These are phyloP conservation scores for Microplitis deprimator DNA, from an alignment of 2,888 invertebrate genomes.

Conservation along the genomic window DNA sequence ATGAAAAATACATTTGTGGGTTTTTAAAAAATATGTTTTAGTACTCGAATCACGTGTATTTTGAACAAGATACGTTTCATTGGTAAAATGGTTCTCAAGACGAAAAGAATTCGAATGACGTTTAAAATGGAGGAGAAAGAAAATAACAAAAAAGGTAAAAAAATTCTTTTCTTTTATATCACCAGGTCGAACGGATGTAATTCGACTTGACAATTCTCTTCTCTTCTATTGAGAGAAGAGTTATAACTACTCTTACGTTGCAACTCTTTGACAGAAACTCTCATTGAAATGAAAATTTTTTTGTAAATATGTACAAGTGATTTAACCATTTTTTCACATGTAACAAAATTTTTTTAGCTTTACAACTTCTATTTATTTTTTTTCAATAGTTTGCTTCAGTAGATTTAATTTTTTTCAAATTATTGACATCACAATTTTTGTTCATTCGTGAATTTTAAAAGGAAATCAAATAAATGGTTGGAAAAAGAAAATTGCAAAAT, in stretches of 20 bases:
- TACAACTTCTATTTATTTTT: too few species aligned
- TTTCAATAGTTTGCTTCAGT: too few species aligned
- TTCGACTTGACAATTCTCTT: slow-evolving; percentile 27
- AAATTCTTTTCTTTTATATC: slow-evolving; percentile 32
- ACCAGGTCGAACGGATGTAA: slow-evolving; percentile 32
- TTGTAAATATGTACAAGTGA: too few species aligned
- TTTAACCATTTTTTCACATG: too few species aligned
- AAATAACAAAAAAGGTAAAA: slow-evolving; percentile 1
- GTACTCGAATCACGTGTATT: slow-evolving; percentile 1
- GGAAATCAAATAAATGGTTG: too few species aligned
- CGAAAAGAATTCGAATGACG: slow-evolving; percentile 34
- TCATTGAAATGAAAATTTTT: neutral
- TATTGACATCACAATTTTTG: too few species aligned
- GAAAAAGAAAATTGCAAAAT: too few species aligned
- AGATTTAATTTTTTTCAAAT: too few species aligned
- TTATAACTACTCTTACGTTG: slow-evolving; percentile 32
- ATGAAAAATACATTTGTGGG: neutral
- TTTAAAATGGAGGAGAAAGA: neutral
- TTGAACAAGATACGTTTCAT: slow-evolving; percentile 30
- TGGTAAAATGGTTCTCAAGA: slow-evolving; percentile 19
- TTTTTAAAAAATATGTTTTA: neutral
- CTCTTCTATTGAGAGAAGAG: slow-evolving; percentile 21
- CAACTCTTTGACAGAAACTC: neutral
- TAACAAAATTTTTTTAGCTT: too few species aligned
- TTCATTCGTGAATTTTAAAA: too few species aligned